Evolutionary conservation across 2,797 vertebrate genomes (phyloP), one percentile per base, ranked within the genome.

Genomic region (Neostethus bicornis): DNA sequence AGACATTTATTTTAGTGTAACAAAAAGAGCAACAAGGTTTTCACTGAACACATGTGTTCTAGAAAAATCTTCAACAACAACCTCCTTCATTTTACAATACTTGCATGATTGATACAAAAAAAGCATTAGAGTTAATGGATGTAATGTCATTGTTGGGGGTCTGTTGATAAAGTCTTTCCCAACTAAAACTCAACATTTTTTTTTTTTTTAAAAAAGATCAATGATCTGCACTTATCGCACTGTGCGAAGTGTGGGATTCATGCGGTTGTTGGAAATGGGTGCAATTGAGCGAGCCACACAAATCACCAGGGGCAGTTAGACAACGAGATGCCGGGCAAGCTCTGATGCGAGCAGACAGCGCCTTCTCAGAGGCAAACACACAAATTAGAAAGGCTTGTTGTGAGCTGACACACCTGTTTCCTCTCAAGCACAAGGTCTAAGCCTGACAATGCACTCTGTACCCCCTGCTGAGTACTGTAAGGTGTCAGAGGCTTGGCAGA

Each of bases 321-420:
- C 76, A 73, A 80, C 63, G 49, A 66, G 66, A 66, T 66, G 66
- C 60, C n/a, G 34, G 54, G 83, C 60, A 59, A 28, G 70, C 74
- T 75, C 39, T 84, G 72, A 87, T 82, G 72, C 57, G 13, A 79
- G 79, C 58, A 65, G 85, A 82, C 86, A 69, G 70, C 42, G 28
- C 39, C 70, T 68, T 70, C 80, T 77, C 80, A n/a, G 28, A 77
- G 63, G 48, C 72, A 44, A 73, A 73, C 74, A 45, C 32, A 55
- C 11, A 46, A 55, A 79, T 87, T 79, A 84, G 67, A 34, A 69
- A 73, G 61, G 39, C 56, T 35, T 20, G n/a, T 60, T 5, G 6
- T 17, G 6, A 50, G 45, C 57, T 23, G 65, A 64, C 66, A 44
- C 80, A 72, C 81, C 70, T 60, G 66, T 50, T 66, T 38, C 57